Base-by-base conservation (phyloP, 2,888 invertebrate genomes). In the Monoplex corrugatus region DNA sequence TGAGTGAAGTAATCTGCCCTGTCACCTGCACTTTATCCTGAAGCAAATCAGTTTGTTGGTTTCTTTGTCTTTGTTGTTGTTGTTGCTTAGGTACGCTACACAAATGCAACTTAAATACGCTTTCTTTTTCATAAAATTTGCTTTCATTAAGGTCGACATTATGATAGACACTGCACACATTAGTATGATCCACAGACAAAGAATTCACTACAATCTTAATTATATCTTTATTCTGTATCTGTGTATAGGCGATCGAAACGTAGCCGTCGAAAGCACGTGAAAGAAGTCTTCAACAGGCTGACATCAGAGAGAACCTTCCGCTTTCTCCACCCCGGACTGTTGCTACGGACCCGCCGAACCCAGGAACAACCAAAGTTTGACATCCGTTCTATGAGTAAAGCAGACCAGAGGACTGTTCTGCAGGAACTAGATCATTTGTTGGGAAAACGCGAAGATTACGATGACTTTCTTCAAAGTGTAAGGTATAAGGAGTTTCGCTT, bases 241-340 rank as follows among this genome's bases (percentile, higher is more conserved):
- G n/a, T n/a, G n/a, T n/a, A n/a, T n/a, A 78, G 84, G 84, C 23
- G 8, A 8, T 84, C 84, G 16, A 84, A 19, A 19, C 50, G 28
- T 1, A 57, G 23, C 38, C 32, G 84, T 57, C 23, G 23, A 19
- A n/a, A 16, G 23, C 23, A 84, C 57, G 35, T 84, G 57, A 13
- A 38, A 23, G 19, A 84, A 5, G 35, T 84, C 23, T 57, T 84
- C 23, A 19, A 50, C 44, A 50, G 57, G 38, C 84, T 84, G 35
- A 84, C 84, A 2, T 16, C 84, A 23, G 57, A 84, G 57, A 38
- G 19, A 0, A 35, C 84, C 35, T 50, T 84, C 84, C 84, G 84
- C 57, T 13, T 38, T 28, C 1, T 57, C 28, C 45, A 35, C 10
- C 38, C 57, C 38, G 6, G 19, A 32, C 50, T 23, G 19, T 19